Evolutionary conservation across 2,797 vertebrate genomes (phyloP).

Genomic region (Phrynocephalus guinanensis): DNA sequence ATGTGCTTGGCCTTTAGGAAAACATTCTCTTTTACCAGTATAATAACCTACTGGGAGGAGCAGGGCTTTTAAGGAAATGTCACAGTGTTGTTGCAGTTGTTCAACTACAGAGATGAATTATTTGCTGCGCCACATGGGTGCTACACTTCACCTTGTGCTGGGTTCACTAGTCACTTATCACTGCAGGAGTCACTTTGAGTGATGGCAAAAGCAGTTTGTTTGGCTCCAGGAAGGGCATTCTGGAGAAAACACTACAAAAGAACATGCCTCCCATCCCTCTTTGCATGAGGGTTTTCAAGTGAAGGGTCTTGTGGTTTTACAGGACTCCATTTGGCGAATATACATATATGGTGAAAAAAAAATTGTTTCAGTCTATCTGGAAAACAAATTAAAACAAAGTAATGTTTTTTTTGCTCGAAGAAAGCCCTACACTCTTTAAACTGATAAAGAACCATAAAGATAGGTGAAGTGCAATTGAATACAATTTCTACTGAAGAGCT

Average conservation of each 20-base stretch:
- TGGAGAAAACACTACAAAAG: background rate
- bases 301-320: slow-evolving; percentile 13
- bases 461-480: background rate
- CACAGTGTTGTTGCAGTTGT: slow-evolving; percentile 35
- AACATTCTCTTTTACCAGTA: slow-evolving; percentile 36
- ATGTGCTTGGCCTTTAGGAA: slow-evolving; percentile 41
- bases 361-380: background rate
- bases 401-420: background rate
- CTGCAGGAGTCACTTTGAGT: slow-evolving; percentile 38
- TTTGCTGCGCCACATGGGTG: background rate
- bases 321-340: slow-evolving; percentile 5
- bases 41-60: slow-evolving; percentile 40
- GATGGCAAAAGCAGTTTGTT: slow-evolving; percentile 6
- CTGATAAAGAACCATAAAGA: background rate
- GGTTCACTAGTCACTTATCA: slow-evolving; percentile 51
- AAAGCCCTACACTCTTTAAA: background rate
- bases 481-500: too few relatives aligned
- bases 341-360: background rate
- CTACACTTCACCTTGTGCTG: background rate
- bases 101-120: slow-evolving; percentile 43
- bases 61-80: slow-evolving; percentile 58
- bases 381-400: background rate
- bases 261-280: background rate
- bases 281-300: slow-evolving; percentile 5
- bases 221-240: slow-evolving; percentile 38